These are phyloP conservation scores for Cheirogaleus major DNA, from an alignment of 2,797 vertebrate species.

Conservation along the genomic window DNA sequence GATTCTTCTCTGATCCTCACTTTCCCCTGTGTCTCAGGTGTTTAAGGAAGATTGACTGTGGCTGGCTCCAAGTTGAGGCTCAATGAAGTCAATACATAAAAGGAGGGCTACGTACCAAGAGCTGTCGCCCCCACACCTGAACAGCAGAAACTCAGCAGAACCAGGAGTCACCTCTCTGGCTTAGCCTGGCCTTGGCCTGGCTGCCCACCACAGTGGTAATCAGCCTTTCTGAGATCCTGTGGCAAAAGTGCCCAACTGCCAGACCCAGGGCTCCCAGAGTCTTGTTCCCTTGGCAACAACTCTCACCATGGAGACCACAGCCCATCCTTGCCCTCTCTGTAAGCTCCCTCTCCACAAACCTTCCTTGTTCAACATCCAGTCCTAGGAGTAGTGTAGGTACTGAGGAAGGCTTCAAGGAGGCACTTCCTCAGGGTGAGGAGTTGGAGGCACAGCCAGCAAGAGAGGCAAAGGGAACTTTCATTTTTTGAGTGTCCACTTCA, in stretches of 20 bases:
- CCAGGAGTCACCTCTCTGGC: neutral
- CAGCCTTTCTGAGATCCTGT: slow-evolving; percentile 49
- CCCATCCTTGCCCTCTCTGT: slow-evolving; percentile 71
- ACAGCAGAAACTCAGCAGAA: neutral
- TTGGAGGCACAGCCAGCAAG: neutral
- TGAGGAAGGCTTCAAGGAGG: neutral
- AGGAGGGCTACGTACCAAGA: neutral
- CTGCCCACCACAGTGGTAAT: slow-evolving; percentile 7
- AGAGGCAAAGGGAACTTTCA: neutral
- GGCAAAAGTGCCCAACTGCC: slow-evolving; percentile 72
- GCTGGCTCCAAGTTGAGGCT: neutral
- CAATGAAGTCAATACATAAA: neutral
- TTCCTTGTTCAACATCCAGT: slow-evolving; percentile 43
- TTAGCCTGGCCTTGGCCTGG: slow-evolving; percentile 29
- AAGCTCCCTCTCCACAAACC: slow-evolving; percentile 51
- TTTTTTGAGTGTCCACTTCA: neutral
- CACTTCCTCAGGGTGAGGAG: neutral
- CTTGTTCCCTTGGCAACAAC: slow-evolving; percentile 82
- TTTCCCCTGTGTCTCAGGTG: neutral
- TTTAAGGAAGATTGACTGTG: neutral
- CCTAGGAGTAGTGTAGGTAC: neutral
- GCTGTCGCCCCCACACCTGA: neutral
- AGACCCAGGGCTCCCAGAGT: slow-evolving; percentile 69
- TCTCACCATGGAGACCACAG: slow-evolving; percentile 81
- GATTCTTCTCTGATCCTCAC: neutral